Evolutionary conservation across 2,888 invertebrate genomes (phyloP).

Genomic region (Oscheius onirici): DNA sequence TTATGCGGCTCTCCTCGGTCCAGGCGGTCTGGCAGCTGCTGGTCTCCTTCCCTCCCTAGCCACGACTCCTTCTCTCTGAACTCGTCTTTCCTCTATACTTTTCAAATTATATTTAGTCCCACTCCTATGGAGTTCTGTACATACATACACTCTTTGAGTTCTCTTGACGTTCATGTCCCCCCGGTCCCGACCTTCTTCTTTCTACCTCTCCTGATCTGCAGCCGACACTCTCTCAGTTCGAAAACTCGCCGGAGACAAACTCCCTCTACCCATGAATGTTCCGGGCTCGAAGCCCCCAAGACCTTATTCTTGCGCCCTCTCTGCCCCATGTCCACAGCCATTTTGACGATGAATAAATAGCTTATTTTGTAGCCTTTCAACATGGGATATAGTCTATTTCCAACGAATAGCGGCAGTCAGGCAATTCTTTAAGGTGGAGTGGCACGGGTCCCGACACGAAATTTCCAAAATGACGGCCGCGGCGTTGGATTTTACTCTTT

Average conservation of each 20-base stretch:
- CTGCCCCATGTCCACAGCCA: conserved; percentile 9
- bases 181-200: conserved; percentile 15
- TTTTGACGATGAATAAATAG: background rate
- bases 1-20: conserved; percentile 64
- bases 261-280: conserved; percentile 7
- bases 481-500: too few species aligned
- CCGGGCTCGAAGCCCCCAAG: conserved; percentile 27
- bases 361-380: too few species aligned
- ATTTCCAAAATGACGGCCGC: too few species aligned
- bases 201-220: conserved; percentile 29
- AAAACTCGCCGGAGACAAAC: conserved; percentile 4
- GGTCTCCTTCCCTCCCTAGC: conserved; percentile 49
- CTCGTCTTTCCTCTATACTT: conserved; percentile 16
- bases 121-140: conserved; percentile 31
- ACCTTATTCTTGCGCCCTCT: background rate
- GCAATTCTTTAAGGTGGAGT: too few species aligned
- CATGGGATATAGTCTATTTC: too few species aligned
- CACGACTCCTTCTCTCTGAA: conserved; percentile 8
- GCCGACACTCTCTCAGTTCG: conserved; percentile 14
- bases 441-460: too few species aligned
- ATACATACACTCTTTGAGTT: conserved; percentile 10
- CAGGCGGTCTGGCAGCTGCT: conserved; percentile 59
- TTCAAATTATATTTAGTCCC: conserved; percentile 12
- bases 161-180: background rate
- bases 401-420: too few species aligned